phyloP scores from a whole-genome alignment of 2,797 vertebrate species.

The Channallabes apus region DNA sequence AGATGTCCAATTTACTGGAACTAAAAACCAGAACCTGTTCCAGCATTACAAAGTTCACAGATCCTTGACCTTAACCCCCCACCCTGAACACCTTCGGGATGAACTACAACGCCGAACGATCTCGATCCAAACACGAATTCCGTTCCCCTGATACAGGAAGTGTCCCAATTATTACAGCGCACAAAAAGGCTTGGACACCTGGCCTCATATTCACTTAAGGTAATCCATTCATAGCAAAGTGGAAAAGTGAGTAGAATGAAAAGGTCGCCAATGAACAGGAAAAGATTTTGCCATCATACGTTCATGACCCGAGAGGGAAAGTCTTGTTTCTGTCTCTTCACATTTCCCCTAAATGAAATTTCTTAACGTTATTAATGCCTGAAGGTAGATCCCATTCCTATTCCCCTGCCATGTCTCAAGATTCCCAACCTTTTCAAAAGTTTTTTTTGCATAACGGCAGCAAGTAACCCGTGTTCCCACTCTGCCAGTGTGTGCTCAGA shows the following conservation, averaged over 20 bases:
- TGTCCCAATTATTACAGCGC: not conserved
- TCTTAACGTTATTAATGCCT: not conserved
- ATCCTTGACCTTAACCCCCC: not conserved
- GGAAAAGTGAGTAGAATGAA: not conserved
- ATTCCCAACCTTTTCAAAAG: conserved; percentile 17
- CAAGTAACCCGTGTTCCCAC: conserved; percentile 7
- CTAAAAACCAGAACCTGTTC: not conserved
- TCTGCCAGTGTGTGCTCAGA: conserved; percentile 10
- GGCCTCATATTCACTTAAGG: not conserved
- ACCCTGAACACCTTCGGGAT: not conserved
- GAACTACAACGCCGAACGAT: not conserved
- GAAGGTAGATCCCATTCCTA: not conserved
- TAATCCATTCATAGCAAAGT: not conserved
- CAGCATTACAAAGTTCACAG: no score
- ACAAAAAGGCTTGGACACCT: not conserved
- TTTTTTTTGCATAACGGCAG: conserved; percentile 27
- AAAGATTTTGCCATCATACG: no score
- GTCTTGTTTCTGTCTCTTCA: not conserved
- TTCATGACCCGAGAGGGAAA: no score
- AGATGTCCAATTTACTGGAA: not conserved
- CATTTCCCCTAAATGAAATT: no score
- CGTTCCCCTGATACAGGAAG: not conserved
- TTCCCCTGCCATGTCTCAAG: not conserved
- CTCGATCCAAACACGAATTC: not conserved
- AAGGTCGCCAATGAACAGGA: not conserved